Conservation (phyloP, 1,140 invertebrate genomes). For the Drosophila seguyi region DNA sequence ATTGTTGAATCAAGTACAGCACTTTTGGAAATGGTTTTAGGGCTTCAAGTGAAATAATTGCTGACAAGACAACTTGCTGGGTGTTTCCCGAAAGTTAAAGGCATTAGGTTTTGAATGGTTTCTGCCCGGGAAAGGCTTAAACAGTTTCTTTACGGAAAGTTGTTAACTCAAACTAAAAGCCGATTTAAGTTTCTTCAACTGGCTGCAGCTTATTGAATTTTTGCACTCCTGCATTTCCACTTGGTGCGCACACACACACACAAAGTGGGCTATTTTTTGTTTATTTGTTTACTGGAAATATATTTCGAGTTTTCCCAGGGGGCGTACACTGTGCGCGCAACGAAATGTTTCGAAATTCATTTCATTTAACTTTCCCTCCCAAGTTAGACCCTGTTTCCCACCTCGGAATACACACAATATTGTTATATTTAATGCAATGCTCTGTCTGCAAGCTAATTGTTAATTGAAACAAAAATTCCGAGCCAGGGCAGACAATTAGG, state of each 20-base stretch:
- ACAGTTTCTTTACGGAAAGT: conserved; percentile 14
- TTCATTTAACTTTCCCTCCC: not conserved
- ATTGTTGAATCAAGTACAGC: conserved; percentile 1
- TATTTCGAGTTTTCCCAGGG: conserved; percentile 16
- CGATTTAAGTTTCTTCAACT: conserved; percentile 41
- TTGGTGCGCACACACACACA: too few species aligned
- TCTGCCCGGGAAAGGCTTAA: conserved; percentile 16
- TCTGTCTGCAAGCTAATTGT: conserved; percentile 73
- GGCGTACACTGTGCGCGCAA: not conserved
- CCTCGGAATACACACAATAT: conserved; percentile 48
- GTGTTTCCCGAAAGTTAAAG: conserved; percentile 1
- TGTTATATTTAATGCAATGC: conserved; percentile 62
- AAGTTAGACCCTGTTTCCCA: not conserved
- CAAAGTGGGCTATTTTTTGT: conserved; percentile 13
- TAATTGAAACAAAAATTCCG: conserved; percentile 74
- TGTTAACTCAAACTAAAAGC: conserved; percentile 25
- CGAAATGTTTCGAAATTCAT: not conserved
- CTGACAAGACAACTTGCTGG: conserved; percentile 31
- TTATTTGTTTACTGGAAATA: conserved; percentile 22
- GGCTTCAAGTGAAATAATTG: conserved; percentile 6
- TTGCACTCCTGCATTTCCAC: conserved; percentile 6
- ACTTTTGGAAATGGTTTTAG: conserved; percentile 13
- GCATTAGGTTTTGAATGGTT: conserved; percentile 1
- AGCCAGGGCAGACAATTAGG: conserved; percentile 38
- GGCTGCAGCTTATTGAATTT: conserved; percentile 38